Conservation (phyloP, 1,140 invertebrate species). For the Charaxes varanes region DNA sequence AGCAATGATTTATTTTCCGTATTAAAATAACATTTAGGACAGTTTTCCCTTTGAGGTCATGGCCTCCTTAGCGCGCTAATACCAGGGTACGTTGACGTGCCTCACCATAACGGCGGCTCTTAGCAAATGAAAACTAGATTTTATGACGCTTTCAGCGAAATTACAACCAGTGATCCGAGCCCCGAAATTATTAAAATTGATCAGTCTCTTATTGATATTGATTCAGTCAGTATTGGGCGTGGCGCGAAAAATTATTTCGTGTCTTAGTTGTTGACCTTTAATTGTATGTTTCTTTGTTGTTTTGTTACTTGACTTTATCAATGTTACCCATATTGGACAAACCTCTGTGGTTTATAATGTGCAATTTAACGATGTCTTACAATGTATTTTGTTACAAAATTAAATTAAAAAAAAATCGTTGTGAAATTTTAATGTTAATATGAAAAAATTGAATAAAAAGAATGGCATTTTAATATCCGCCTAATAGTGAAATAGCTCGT, state of each 20-base stretch:
- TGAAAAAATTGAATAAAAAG: no score
- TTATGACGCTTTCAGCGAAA: conserved; percentile 49
- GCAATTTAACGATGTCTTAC: no score
- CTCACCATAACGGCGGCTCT: conserved; percentile 43
- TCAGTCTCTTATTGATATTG: conserved; percentile 9
- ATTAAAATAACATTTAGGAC: conserved; percentile 4
- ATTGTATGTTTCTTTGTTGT: no score
- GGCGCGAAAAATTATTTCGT: conserved; percentile 6
- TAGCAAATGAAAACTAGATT: conserved; percentile 59
- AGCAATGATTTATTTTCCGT: conserved; percentile 3
- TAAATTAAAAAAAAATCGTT: no score
- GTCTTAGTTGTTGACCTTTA: not conserved
- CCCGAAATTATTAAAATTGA: conserved; percentile 42
- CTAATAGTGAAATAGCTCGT: no score
- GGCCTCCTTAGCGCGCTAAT: conserved; percentile 14
- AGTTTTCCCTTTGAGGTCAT: conserved; percentile 9
- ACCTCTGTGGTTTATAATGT: no score
- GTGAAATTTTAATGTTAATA: no score
- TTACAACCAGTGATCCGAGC: conserved; percentile 29
- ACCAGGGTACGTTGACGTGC: conserved; percentile 24
- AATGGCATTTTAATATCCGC: no score
- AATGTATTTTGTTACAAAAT: no score
- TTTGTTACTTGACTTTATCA: no score
- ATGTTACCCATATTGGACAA: no score
- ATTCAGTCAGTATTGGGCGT: conserved; percentile 18